phyloP scores from a whole-genome alignment of 2,797 vertebrate species.

The Melanogrammus aeglefinus region DNA sequence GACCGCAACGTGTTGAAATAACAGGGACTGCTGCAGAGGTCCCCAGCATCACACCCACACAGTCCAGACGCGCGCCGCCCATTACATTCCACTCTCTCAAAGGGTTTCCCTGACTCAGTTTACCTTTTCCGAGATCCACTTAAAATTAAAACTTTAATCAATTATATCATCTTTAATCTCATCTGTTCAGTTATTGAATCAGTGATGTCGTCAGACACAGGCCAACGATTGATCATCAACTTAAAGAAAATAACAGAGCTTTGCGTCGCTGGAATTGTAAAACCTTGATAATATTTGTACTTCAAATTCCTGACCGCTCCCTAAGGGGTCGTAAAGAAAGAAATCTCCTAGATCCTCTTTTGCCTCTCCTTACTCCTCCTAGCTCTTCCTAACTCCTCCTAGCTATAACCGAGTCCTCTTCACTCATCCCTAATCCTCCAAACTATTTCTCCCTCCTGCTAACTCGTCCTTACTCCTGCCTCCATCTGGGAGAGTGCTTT shows the following conservation, averaged over 20 bases:
- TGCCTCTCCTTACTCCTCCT: not conserved
- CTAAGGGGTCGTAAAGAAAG: not conserved
- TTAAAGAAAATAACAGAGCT: too few species aligned
- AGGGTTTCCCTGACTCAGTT: conserved; percentile 26
- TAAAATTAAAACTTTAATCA: conserved; percentile 15
- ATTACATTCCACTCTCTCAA: conserved; percentile 63
- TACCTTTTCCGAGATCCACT: conserved; percentile 11
- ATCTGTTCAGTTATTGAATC: not conserved
- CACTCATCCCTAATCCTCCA: too few species aligned
- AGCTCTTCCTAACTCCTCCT: not conserved
- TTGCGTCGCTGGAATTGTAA: not conserved
- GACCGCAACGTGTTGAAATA: conserved; percentile 56
- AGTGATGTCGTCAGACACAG: not conserved
- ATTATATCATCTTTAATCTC: not conserved
- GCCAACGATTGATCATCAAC: too few species aligned
- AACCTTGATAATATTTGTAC: not conserved
- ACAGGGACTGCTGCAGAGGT: conserved; percentile 60
- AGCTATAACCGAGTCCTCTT: too few species aligned
- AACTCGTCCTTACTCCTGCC: not conserved
- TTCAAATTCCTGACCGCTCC: not conserved
- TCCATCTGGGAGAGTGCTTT: not conserved
- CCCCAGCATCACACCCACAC: conserved; percentile 60
- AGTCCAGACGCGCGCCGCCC: conserved; percentile 70
- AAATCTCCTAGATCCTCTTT: not conserved
- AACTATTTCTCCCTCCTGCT: not conserved